Conservation (phyloP, 2,113 vertebrate genomes). For the Tauraco erythrolophus region DNA sequence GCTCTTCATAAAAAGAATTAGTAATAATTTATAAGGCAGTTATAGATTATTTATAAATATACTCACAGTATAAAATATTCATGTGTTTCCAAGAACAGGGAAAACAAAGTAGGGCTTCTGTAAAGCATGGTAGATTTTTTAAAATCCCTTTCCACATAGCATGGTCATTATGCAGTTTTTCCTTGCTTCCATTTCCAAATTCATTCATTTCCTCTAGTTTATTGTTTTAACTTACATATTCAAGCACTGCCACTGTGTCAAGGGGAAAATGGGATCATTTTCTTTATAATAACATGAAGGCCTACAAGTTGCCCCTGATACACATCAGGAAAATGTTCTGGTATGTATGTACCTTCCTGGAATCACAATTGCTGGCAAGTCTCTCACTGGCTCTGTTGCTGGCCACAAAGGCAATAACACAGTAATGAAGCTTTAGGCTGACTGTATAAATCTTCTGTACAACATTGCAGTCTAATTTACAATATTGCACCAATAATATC, state of each 20-base stretch:
- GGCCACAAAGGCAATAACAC: not conserved
- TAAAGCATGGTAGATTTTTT: not conserved
- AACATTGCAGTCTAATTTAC: not conserved
- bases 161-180: not conserved
- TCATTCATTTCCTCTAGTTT: not conserved
- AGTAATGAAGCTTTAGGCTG: not conserved
- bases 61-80: constrained; percentile 7
- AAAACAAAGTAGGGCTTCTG: not conserved
- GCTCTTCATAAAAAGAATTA: constrained; percentile 7
- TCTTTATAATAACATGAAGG: not conserved
- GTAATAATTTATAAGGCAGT: constrained; percentile 38
- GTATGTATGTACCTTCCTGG: not conserved
- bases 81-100: constrained; percentile 27
- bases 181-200: not conserved
- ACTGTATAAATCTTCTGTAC: not conserved
- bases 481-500: not conserved
- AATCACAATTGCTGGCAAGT: not conserved
- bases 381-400: not conserved
- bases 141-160: not conserved
- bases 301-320: not conserved
- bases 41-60: constrained; percentile 35
- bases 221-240: not conserved
- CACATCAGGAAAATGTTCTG: not conserved
- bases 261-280: not conserved
- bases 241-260: not conserved